Base-by-base conservation (phyloP, 2,797 vertebrate species). In the Vespertilio murinus region DNA sequence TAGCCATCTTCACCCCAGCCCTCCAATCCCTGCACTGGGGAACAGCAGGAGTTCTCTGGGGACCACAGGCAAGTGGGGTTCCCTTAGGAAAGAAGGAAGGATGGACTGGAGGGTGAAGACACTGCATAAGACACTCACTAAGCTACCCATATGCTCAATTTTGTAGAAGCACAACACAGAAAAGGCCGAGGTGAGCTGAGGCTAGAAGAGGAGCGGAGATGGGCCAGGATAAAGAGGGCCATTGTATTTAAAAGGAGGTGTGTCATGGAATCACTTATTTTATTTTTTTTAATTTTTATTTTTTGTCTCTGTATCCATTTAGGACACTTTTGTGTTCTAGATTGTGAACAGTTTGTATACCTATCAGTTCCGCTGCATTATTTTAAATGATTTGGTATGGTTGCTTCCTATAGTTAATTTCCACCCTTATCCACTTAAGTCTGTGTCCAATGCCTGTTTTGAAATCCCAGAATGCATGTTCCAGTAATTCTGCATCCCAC, bases 31-130 rank as follows among this genome's bases (percentile, higher is more conserved):
- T 64, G 30, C 30, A 59, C 28, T 2, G 11, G 56, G 56, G 56
- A 30, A 28, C 5, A 28, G 56, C 61, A n/a, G 30, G 61, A 64
- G 3, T 17, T 64, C 30, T 64, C 54, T 6, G 2, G 0, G 11
- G 22, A 35, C 1, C 6, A 6, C 30, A 1, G 20, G 11, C 17
- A 22, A 23, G n/a, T 0, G 0, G 23, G 38, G 17, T n/a, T 22
- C 8, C 65, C 35, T 47, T 23, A 52, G 52, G 42, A 12, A 33
- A 10, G 40, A 22, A 61, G 20, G 42, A 47, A 69, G 22, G 35
- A 0, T 2, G 9, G 14, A 30, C 35, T 0, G 12, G 23, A 33
- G 8, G 8, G 47, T 17, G 38, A 64, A 45, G 40, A 70, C 7
- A 9, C 3, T 9, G 25, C 25, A 30, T 28, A 14, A 28, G 56